Evolutionary conservation across 2,888 invertebrate species (phyloP).

Genomic region (Toxonevra muliebris): DNA sequence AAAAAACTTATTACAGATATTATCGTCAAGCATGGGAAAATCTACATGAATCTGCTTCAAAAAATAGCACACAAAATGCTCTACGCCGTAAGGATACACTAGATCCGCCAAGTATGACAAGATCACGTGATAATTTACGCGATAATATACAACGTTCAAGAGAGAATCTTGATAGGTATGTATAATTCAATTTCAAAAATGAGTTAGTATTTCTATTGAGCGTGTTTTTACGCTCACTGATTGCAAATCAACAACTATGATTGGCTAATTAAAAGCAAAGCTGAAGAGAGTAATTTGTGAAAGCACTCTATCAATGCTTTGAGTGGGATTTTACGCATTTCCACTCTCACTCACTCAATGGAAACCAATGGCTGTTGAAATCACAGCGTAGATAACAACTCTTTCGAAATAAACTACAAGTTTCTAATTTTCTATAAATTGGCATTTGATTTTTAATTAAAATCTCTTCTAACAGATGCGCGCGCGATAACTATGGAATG

Average conservation of each 20-base stretch:
- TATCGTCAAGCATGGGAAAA: slow-evolving; percentile 95
- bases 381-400: too few species aligned
- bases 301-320: too few species aligned
- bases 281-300: not conserved
- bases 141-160: slow-evolving; percentile 65
- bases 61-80: slow-evolving; percentile 69
- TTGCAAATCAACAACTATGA: too few species aligned
- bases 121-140: slow-evolving; percentile 61
- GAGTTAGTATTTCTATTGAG: too few species aligned
- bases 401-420: too few species aligned
- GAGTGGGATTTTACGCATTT: too few species aligned
- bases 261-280: not conserved
- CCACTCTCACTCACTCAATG: too few species aligned
- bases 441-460: not conserved
- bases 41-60: slow-evolving; percentile 81
- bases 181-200: slow-evolving; percentile 1
- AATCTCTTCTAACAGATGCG: slow-evolving; percentile 48
- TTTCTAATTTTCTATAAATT: too few species aligned
- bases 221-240: too few species aligned
- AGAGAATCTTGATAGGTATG: slow-evolving; percentile 63
- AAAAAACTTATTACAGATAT: slow-evolving; percentile 65
- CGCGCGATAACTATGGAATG: slow-evolving; percentile 66
- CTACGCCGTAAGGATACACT: slow-evolving; percentile 76
- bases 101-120: slow-evolving; percentile 70
- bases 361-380: too few species aligned